Base-by-base conservation (phyloP, 1,140 invertebrate genomes). In the Ganaspis sp. region DNA sequence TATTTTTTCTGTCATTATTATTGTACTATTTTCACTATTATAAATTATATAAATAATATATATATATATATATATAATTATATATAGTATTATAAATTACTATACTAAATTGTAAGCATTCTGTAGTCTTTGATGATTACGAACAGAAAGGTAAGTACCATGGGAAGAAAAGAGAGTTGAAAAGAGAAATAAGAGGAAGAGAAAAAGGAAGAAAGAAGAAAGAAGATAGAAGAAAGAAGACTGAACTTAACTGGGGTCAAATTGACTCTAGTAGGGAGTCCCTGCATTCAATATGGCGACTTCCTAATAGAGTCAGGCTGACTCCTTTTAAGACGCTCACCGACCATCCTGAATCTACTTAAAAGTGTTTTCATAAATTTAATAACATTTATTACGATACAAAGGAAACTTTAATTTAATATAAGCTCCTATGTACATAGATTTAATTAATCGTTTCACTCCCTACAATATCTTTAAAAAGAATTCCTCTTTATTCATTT, bases 211-310 rank as follows among this genome's bases (percentile, higher is more conserved):
- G 73, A 72, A 64, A 45, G 21, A 74, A 70, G 34, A 38, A 4
- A 15, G 69, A 72, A 72, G 75, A n/a, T 69, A 82, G 87, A 90
- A 88, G 87, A 87, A 79, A 87, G 86, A 88, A 89, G 87, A 87
- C 87, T 87, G 83, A 91, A 92, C 95, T 95, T 95, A 94, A 93
- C 94, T 93, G 94, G 95, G 95, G 94, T 96, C 94, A 97, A 97
- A 97, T 97, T 97, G 96, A 97, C 96, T 97, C 96, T 97, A 97
- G 95, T 97, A 97, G 96, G 96, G 96, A 97, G 96, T 97, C 95
- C 95, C 95, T 95, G 94, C 93, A 92, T 93, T 92, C 92, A 92
- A 91, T 91, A 91, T 92, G 94, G 94, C 93, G 96, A 96, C 96
- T 97, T 96, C 96, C 95, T 97, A 97, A 96, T 96, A 95, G 96